These are phyloP conservation scores for Sitophilus oryzae DNA, from an alignment of 1,140 invertebrate genomes.

Conservation along the genomic window DNA sequence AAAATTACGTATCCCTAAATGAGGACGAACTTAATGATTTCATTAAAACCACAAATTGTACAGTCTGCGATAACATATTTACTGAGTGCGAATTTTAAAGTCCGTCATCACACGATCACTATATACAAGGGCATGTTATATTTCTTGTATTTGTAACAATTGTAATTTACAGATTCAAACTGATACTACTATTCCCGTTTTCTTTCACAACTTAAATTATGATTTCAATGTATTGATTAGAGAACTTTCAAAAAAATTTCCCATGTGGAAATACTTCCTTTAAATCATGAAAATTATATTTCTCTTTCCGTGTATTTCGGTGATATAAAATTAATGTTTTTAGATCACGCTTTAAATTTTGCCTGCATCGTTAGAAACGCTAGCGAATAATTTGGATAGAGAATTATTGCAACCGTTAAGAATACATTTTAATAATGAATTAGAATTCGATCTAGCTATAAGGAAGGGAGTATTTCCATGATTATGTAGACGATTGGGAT, in stretches of 20 bases:
- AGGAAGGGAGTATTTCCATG: background rate
- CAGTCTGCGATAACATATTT: too few species aligned
- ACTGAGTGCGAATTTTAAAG: too few species aligned
- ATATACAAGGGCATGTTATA: too few species aligned
- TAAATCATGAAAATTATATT: constrained; percentile 2
- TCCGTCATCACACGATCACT: too few species aligned
- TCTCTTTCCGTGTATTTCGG: background rate
- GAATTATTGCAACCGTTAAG: background rate
- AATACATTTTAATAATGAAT: background rate
- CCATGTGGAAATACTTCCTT: background rate
- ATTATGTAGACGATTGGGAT: too few species aligned
- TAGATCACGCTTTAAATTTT: background rate
- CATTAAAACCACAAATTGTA: too few species aligned
- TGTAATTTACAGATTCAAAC: background rate
- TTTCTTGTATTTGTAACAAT: background rate
- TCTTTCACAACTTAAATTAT: too few species aligned
- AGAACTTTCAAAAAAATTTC: background rate
- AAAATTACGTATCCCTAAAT: too few species aligned
- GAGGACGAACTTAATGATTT: too few species aligned
- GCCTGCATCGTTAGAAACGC: background rate
- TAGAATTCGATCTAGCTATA: background rate
- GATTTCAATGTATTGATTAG: background rate
- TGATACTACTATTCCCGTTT: too few species aligned
- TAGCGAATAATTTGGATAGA: background rate
- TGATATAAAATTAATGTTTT: background rate